These are phyloP conservation scores for Stylophora pistillata DNA, from an alignment of 64 coral and sea anemone genomes.

Conservation along the genomic window DNA sequence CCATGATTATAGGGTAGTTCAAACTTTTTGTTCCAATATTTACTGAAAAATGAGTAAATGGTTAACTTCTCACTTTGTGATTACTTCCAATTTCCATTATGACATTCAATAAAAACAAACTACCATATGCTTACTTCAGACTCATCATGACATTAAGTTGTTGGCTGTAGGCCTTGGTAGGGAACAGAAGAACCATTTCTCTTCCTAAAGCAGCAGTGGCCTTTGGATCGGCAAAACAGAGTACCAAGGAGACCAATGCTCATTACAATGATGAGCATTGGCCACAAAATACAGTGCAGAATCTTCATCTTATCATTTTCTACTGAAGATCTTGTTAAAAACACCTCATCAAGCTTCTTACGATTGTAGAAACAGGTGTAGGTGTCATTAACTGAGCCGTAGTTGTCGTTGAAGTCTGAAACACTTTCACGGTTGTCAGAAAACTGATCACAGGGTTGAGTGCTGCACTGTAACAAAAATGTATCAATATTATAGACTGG, in stretches of 20 bases:
- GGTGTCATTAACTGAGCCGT: neutral
- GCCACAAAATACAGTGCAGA: conserved; percentile 61
- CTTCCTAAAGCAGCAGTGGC: conserved; percentile 20
- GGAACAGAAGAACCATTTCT: neutral
- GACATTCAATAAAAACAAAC: too few species aligned
- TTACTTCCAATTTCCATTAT: too few species aligned
- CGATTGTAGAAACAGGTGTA: conserved; percentile 59
- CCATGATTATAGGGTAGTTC: too few species aligned
- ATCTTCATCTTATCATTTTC: conserved; percentile 18
- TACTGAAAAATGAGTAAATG: too few species aligned
- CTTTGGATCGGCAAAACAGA: conserved; percentile 10
- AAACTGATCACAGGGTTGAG: conserved; percentile 29
- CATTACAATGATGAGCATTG: conserved; percentile 3
- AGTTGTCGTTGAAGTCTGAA: neutral
- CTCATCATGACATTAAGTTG: neutral
- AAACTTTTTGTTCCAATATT: too few species aligned
- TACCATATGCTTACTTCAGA: too few species aligned
- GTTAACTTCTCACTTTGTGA: too few species aligned
- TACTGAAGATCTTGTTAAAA: neutral
- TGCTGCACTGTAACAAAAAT: conserved; percentile 28
- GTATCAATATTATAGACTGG: neutral
- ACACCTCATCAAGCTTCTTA: conserved; percentile 43
- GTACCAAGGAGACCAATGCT: neutral
- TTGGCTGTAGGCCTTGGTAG: conserved; percentile 21
- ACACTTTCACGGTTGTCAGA: neutral